Conservation (phyloP, 2,888 invertebrate species). For the Chloroclysta siterata region DNA sequence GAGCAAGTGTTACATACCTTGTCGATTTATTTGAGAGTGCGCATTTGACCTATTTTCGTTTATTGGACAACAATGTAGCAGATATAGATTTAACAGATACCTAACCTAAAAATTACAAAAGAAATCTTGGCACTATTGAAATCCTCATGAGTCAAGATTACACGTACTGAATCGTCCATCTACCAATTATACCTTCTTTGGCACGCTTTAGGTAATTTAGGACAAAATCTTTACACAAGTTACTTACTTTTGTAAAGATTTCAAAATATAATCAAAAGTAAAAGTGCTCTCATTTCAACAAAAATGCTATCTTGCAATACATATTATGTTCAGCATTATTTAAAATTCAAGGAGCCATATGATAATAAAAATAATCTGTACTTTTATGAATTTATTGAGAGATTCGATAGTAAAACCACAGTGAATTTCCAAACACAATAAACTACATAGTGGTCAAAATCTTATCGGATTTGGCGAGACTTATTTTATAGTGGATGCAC, state of each 20-base stretch:
- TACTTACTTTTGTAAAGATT: no score
- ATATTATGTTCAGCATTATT: no score
- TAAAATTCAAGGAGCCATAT: no score
- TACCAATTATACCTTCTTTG: no score
- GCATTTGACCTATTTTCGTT: slow-evolving; percentile 24
- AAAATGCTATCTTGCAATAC: no score
- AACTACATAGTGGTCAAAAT: no score
- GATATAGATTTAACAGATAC: not conserved
- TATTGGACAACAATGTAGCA: slow-evolving; percentile 16
- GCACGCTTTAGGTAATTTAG: no score
- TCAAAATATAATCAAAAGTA: no score
- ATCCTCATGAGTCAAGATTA: slow-evolving; percentile 5
- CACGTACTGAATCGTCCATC: not conserved
- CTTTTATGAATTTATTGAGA: slow-evolving; percentile 13
- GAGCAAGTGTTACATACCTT: slow-evolving; percentile 12
- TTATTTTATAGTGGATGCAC: not conserved
- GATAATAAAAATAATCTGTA: slow-evolving; percentile 2
- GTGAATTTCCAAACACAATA: not conserved
- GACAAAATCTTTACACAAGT: no score
- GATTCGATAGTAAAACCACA: not conserved
- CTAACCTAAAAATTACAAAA: not conserved
- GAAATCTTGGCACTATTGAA: not conserved
- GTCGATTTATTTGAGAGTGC: slow-evolving; percentile 13
- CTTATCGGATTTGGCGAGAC: no score
- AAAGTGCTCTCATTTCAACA: no score